Conservation (phyloP, 2,797 vertebrate genomes). For the Labeo calbasu region DNA sequence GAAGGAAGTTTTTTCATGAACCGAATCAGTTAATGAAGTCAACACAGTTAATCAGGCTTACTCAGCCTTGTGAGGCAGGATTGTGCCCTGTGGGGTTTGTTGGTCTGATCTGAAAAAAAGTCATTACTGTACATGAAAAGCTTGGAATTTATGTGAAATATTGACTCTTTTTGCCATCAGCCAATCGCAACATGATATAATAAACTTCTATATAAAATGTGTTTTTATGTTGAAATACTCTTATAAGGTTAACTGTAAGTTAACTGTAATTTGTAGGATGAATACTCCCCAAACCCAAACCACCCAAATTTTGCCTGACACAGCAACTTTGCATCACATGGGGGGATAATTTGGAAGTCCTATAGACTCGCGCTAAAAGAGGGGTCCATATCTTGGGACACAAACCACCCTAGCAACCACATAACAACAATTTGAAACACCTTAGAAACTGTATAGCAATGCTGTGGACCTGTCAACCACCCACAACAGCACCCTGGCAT, state of each 20-base stretch:
- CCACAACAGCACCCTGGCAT: background rate
- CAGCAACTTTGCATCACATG: background rate
- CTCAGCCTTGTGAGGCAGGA: background rate
- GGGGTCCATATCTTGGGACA: background rate
- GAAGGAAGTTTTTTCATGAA: background rate
- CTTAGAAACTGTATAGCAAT: background rate
- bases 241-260: background rate
- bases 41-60: slow-evolving; percentile 18
- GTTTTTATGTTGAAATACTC: background rate
- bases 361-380: background rate
- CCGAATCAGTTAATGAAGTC: slow-evolving; percentile 6
- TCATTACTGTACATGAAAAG: slow-evolving; percentile 7
- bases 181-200: background rate
- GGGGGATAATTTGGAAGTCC: background rate
- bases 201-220: background rate
- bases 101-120: background rate
- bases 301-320: background rate
- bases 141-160: background rate
- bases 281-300: background rate
- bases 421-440: background rate
- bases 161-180: background rate
- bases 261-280: background rate
- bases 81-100: background rate
- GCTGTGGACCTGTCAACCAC: too few relatives aligned
- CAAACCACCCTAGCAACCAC: background rate